Conservation (phyloP, 2,888 invertebrate species). For the Scaptomyza tumidula region DNA sequence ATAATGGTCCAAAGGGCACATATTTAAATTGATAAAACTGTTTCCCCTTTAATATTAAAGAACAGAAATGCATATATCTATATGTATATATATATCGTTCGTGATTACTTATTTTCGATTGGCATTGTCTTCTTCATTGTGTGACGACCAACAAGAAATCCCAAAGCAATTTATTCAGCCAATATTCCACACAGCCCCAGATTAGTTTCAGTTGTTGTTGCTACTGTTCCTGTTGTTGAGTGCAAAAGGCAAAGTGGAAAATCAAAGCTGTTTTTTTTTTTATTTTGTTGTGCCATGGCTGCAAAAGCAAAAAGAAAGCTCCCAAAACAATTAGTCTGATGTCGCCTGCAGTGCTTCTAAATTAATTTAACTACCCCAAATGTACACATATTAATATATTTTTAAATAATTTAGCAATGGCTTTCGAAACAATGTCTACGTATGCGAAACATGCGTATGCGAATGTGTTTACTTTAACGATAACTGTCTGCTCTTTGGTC, state of each 20-base stretch:
- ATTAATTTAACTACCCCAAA: constrained; percentile 47
- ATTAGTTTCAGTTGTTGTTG: constrained; percentile 52
- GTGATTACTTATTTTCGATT: constrained; percentile 52
- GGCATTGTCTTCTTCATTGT: constrained; percentile 52
- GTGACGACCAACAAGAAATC: constrained; percentile 55
- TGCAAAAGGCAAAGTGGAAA: constrained; percentile 63
- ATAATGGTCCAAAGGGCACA: background rate
- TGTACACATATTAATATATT: background rate
- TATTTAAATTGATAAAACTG: background rate
- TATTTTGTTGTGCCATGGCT: constrained; percentile 37
- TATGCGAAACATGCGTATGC: background rate
- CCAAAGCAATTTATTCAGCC: constrained; percentile 66
- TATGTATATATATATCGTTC: background rate
- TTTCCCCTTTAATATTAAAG: background rate
- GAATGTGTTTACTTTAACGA: constrained; percentile 16
- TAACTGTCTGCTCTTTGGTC: constrained; percentile 9
- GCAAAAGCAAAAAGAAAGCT: constrained; percentile 41
- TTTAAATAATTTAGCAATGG: constrained; percentile 31
- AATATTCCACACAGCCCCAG: constrained; percentile 57
- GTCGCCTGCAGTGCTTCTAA: constrained; percentile 57
- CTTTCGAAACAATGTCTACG: constrained; percentile 9
- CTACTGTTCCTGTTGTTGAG: constrained; percentile 21
- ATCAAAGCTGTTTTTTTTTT: constrained; percentile 69
- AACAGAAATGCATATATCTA: background rate
- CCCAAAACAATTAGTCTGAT: constrained; percentile 66